Conservation (phyloP, 2,797 vertebrate species). For the Bovichtus diacanthus region DNA sequence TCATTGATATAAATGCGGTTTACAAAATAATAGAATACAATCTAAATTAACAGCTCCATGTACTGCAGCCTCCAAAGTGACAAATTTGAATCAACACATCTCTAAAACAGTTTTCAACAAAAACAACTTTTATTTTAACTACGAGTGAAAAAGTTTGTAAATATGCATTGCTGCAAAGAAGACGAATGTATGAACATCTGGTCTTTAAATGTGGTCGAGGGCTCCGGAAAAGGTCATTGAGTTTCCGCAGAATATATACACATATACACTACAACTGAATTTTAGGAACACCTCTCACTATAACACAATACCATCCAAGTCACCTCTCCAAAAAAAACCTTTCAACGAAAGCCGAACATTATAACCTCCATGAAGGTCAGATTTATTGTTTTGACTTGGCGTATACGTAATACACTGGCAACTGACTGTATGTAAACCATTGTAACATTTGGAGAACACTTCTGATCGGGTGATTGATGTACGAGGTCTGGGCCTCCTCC, state of each 20-base stretch:
- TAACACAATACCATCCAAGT: not conserved
- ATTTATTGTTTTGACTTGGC: not conserved
- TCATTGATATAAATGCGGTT: not conserved
- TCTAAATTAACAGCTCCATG: not conserved
- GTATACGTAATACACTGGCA: not conserved
- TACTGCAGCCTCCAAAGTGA: not conserved
- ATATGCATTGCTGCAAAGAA: conserved; percentile 1
- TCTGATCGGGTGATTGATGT: not conserved
- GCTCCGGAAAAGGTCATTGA: not conserved
- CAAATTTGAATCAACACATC: not conserved
- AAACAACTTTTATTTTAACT: conserved; percentile 5
- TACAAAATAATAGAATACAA: not conserved
- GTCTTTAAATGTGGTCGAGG: not conserved
- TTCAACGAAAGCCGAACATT: not conserved
- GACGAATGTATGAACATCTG: conserved; percentile 24
- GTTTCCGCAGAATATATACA: not conserved
- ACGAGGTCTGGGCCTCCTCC: not conserved
- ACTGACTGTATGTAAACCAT: not conserved
- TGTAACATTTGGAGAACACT: not conserved
- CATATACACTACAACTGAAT: no score
- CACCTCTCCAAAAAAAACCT: no score
- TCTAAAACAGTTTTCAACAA: not conserved
- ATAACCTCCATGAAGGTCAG: not conserved
- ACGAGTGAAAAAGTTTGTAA: not conserved
- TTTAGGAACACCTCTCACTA: not conserved